phyloP scores from a whole-genome alignment of 2,113 vertebrate species.

The Balaenoptera acutorostrata region DNA sequence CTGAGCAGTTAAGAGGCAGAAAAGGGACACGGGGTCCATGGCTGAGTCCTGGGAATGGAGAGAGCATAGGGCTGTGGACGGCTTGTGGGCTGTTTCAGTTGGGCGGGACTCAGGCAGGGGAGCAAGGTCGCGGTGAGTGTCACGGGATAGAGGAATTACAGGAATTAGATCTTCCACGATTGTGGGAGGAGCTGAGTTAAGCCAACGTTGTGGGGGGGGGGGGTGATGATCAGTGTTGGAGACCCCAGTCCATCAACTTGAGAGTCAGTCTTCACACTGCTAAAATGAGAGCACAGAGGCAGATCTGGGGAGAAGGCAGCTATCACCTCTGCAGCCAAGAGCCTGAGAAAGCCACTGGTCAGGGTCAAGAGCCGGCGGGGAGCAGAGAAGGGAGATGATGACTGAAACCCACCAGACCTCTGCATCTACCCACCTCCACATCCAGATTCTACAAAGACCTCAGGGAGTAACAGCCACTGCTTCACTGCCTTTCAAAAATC shows the following conservation, averaged over 20 bases:
- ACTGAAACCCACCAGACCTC: neutral
- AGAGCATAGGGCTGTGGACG: accelerated
- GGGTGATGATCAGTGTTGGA: accelerated
- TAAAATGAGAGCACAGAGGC: neutral
- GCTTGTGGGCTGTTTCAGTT: accelerated
- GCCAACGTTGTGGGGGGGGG: neutral
- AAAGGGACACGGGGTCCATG: accelerated
- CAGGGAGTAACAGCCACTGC: accelerated
- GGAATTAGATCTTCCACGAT: neutral
- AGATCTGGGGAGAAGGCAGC: neutral
- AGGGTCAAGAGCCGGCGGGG: neutral
- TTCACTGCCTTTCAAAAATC: neutral
- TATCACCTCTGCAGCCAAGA: neutral
- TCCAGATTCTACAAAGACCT: neutral
- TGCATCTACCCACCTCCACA: neutral
- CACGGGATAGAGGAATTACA: neutral
- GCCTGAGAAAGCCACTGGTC: neutral
- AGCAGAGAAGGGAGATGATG: neutral
- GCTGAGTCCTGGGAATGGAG: too few relatives aligned
- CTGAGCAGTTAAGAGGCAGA: neutral
- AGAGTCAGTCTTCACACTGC: neutral
- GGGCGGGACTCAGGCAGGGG: accelerated
- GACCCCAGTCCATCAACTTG: neutral
- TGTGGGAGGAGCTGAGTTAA: neutral
- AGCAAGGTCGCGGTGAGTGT: accelerated